These are phyloP conservation scores for Chloroceryle aenea DNA, from an alignment of 2,113 vertebrate species.

Conservation along the genomic window DNA sequence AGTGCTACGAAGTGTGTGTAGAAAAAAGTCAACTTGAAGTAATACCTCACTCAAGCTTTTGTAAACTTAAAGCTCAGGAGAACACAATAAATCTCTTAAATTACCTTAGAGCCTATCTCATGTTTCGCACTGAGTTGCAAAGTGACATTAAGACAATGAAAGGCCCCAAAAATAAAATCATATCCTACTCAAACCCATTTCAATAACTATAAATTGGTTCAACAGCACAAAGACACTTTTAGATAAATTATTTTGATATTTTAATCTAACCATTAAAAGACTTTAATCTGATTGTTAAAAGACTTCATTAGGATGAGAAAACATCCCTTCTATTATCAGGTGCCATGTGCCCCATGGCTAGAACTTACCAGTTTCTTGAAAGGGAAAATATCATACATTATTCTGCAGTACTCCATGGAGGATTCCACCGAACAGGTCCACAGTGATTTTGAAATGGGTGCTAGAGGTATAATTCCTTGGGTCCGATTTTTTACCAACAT, in stretches of 20 bases:
- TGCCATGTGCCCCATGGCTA: accelerated
- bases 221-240: background rate
- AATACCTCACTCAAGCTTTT: background rate
- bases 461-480: conserved; percentile 94
- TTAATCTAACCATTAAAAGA: background rate
- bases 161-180: background rate
- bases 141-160: background rate
- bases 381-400: conserved; percentile 96
- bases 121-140: background rate
- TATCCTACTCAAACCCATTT: background rate
- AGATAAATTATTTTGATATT: background rate
- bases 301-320: background rate
- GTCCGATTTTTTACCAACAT: conserved; percentile 94
- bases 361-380: conserved; percentile 90
- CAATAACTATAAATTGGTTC: background rate
- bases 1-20: background rate
- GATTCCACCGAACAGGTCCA: conserved; percentile 98
- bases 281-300: too few species aligned
- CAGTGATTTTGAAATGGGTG: conserved; percentile 94
- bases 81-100: background rate
- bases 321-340: background rate
- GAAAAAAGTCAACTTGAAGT: background rate
- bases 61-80: background rate
- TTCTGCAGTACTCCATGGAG: conserved; percentile 97
- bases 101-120: background rate